phyloP scores from a whole-genome alignment of 2,888 invertebrate genomes.

The Hydrotaea diabolus region DNA sequence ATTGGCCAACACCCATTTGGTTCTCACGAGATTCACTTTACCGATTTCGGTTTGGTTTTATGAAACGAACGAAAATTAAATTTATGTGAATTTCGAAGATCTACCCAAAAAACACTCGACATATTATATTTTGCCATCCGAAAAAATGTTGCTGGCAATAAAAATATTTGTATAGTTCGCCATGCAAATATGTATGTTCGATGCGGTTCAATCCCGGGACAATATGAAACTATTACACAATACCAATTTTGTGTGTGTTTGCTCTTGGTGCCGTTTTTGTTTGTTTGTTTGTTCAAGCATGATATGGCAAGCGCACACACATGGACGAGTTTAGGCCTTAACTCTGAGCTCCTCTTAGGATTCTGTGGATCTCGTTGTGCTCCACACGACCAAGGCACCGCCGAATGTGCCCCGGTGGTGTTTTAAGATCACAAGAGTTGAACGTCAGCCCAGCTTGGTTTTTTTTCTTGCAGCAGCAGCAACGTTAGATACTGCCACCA shows the following conservation, averaged over 20 bases:
- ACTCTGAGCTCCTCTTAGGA: slow-evolving; percentile 22
- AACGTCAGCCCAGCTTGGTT: slow-evolving; percentile 53
- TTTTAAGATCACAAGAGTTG: slow-evolving; percentile 54
- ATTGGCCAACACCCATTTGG: too few species aligned
- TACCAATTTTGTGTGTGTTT: slow-evolving; percentile 19
- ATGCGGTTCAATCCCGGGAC: slow-evolving; percentile 59
- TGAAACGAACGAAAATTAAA: too few species aligned
- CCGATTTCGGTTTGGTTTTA: too few species aligned
- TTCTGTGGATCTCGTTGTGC: slow-evolving; percentile 24
- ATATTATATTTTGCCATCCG: slow-evolving; percentile 26
- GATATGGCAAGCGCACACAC: slow-evolving; percentile 60
- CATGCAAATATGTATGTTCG: slow-evolving; percentile 66
- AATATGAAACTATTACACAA: slow-evolving; percentile 62
- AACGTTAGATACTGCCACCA: slow-evolving; percentile 40
- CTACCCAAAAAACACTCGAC: not conserved
- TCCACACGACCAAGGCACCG: slow-evolving; percentile 4
- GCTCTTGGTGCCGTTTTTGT: too few species aligned
- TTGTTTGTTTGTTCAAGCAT: slow-evolving; percentile 32
- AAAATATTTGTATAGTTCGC: slow-evolving; percentile 33
- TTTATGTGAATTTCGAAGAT: too few species aligned
- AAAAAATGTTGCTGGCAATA: slow-evolving; percentile 53
- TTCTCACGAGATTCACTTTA: too few species aligned
- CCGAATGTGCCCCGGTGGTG: slow-evolving; percentile 28
- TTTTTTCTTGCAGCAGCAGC: slow-evolving; percentile 41
- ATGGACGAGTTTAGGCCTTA: slow-evolving; percentile 61